Percentiles rank a stretch among this genome's conserved stretches.
phyloP scores from a whole-genome alignment of 1,140 invertebrate genomes.

The Venustaconcha ellipsiformis region DNA sequence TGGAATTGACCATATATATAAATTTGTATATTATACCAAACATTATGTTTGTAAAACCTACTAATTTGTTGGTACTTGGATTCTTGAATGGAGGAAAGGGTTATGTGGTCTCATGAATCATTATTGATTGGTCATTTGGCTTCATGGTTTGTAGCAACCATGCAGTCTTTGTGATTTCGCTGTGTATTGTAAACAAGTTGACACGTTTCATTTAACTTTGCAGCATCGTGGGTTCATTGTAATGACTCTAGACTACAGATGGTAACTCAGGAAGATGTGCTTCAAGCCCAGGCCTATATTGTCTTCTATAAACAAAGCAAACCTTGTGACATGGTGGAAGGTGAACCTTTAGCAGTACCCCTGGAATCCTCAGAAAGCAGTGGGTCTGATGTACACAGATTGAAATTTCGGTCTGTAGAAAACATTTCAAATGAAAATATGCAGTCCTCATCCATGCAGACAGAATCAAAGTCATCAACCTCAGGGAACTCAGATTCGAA shows the following conservation, averaged over 20 bases:
- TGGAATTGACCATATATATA: no score
- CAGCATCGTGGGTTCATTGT: conserved; percentile 60
- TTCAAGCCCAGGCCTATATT: conserved; percentile 58
- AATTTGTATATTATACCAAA: no score
- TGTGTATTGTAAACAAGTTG: background rate
- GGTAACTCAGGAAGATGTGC: conserved; percentile 46
- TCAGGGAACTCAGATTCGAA: conserved; percentile 4
- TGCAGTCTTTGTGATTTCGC: background rate
- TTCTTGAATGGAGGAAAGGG: background rate
- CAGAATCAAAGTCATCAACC: background rate
- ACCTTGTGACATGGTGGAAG: background rate
- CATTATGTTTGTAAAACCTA: no score
- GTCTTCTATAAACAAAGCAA: conserved; percentile 48
- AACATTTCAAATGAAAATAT: background rate
- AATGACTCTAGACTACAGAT: conserved; percentile 55
- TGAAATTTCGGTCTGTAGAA: conserved; percentile 9
- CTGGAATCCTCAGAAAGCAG: background rate
- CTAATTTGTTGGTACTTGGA: no score
- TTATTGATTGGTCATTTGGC: background rate
- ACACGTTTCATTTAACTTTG: conserved; percentile 12
- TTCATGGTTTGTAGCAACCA: background rate
- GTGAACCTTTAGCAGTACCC: background rate
- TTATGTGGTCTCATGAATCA: background rate
- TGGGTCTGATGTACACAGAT: conserved; percentile 9
- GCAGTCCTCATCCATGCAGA: background rate